phyloP scores from a whole-genome alignment of 2,113 vertebrate species.

The Psilopsiagon aurifrons region DNA sequence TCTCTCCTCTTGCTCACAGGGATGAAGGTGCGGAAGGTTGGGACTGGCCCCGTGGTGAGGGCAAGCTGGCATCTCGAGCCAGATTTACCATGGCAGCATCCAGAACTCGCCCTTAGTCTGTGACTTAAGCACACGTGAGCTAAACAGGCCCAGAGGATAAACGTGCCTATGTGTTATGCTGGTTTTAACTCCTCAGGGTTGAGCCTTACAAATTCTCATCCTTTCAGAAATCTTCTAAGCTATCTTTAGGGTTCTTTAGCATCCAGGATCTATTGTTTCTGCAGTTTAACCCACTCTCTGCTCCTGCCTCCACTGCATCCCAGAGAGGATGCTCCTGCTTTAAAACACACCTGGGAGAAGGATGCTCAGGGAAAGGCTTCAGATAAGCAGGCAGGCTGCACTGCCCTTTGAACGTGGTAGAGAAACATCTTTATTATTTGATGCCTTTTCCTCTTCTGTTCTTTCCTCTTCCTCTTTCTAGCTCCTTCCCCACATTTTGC shows the following conservation, averaged over 20 bases:
- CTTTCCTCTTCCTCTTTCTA: neutral
- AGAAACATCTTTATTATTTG: neutral
- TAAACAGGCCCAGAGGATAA: neutral
- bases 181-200: rapidly evolving
- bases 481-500: neutral
- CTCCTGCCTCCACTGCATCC: neutral
- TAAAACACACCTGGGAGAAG: neutral
- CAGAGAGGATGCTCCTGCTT: neutral
- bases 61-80: neutral
- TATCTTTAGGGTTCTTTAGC: neutral
- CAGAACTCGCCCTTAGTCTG: neutral
- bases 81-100: neutral
- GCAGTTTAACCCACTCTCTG: neutral
- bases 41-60: rapidly evolving
- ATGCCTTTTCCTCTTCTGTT: rapidly evolving
- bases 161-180: rapidly evolving
- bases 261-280: neutral
- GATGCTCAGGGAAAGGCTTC: neutral
- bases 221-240: neutral
- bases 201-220: neutral
- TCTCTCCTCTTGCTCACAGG: neutral
- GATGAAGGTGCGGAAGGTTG: rapidly evolving
- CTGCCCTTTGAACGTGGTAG: neutral
- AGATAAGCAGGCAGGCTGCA: neutral
- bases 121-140: rapidly evolving